Conservation (phyloP, 2,113 vertebrate species). For the Pionites leucogaster region DNA sequence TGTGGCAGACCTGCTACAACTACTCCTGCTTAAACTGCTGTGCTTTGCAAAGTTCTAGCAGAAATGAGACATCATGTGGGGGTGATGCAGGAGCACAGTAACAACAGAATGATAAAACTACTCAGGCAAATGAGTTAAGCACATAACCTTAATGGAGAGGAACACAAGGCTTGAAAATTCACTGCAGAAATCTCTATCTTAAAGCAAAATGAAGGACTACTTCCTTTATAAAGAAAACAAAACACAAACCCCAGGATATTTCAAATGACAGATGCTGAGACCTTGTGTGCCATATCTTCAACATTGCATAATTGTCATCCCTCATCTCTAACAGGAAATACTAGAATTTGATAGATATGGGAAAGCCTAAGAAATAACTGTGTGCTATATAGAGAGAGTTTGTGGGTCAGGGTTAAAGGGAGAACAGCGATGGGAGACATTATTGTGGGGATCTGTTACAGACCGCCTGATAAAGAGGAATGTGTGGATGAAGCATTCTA, state of each 20-base stretch:
- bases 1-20: not conserved
- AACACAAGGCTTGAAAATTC: not conserved
- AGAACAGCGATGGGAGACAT: too few relatives aligned
- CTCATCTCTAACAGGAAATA: not conserved
- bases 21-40: not conserved
- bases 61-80: not conserved
- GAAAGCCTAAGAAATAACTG: not conserved
- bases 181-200: not conserved
- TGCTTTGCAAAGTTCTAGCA: not conserved
- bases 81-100: not conserved
- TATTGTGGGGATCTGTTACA: too few relatives aligned
- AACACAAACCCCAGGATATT: not conserved
- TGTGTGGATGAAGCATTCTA: too few relatives aligned
- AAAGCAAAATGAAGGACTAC: not conserved
- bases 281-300: not conserved
- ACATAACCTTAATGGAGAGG: not conserved
- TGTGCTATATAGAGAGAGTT: not conserved
- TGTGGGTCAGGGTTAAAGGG: too few relatives aligned
- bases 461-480: too few relatives aligned
- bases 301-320: not conserved
- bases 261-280: not conserved
- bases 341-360: not conserved
- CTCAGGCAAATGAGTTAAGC: not conserved
- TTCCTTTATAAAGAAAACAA: not conserved
- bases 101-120: not conserved